phyloP scores from a whole-genome alignment of 1,140 invertebrate species.

The Formica selysi region DNA sequence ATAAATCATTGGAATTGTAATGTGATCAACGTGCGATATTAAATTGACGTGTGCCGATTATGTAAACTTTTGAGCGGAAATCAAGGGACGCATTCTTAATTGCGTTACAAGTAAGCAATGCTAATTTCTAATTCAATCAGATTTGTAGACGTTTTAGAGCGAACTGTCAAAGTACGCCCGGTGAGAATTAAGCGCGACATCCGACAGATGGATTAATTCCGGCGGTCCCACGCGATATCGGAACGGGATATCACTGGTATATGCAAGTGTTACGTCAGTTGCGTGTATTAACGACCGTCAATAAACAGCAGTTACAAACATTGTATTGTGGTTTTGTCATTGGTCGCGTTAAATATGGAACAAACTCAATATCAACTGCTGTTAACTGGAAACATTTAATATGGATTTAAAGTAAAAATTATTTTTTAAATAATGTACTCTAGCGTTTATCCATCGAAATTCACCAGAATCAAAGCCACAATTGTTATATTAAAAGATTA shows the following conservation, averaged over 20 bases:
- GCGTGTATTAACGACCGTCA: conserved; percentile 40
- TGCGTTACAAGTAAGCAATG: neutral
- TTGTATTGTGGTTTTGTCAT: conserved; percentile 26
- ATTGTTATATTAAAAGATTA: neutral
- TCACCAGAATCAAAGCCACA: neutral
- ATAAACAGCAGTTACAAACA: conserved; percentile 36
- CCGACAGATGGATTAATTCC: conserved; percentile 55
- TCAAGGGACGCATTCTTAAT: conserved; percentile 20
- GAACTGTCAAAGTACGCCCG: conserved; percentile 40
- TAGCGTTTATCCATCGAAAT: no score
- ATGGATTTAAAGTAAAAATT: neutral
- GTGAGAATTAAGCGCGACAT: conserved; percentile 54
- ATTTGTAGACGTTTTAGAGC: conserved; percentile 23
- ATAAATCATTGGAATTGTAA: neutral
- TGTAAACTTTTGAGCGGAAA: neutral
- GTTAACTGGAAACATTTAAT: conserved; percentile 7
- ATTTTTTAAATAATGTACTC: neutral
- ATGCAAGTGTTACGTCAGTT: conserved; percentile 25
- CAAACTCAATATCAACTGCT: neutral
- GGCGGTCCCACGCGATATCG: conserved; percentile 12
- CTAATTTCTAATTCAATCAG: conserved; percentile 32
- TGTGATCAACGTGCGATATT: neutral
- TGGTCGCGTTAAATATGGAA: neutral
- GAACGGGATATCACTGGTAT: conserved; percentile 17
- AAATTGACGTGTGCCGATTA: neutral